phyloP scores from a whole-genome alignment of 1,140 invertebrate genomes.

The Halyomorpha halys region DNA sequence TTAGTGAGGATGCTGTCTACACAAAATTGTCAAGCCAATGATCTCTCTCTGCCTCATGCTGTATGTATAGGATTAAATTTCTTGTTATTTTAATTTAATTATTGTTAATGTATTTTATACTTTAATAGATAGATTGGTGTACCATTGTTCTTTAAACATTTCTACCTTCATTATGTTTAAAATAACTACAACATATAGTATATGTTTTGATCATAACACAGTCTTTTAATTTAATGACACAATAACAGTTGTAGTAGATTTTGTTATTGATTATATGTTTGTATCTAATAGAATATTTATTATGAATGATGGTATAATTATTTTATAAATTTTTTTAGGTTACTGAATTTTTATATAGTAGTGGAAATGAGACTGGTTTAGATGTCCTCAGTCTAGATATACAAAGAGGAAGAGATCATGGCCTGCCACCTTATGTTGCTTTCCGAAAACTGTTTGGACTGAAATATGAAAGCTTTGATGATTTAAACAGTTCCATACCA shows the following conservation, averaged over 20 bases:
- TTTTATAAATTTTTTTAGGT: neutral
- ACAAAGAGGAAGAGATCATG: slow-evolving; percentile 79
- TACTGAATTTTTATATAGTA: neutral
- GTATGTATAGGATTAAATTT: neutral
- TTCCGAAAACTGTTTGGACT: slow-evolving; percentile 65
- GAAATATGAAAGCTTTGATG: slow-evolving; percentile 56
- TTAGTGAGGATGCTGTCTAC: neutral
- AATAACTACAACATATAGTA: too few relatives aligned
- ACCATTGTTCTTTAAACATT: too few relatives aligned
- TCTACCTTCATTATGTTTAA: too few relatives aligned
- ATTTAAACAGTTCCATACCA: slow-evolving; percentile 56
- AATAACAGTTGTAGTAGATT: too few relatives aligned
- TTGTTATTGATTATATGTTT: too few relatives aligned
- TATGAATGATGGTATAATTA: too few relatives aligned
- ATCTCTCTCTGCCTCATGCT: neutral
- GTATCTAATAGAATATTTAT: too few relatives aligned
- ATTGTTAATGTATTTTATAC: too few relatives aligned
- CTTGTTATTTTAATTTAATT: too few relatives aligned
- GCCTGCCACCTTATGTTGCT: slow-evolving; percentile 63
- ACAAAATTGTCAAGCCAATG: slow-evolving; percentile 9
- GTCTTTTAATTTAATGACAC: too few relatives aligned
- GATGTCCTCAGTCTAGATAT: slow-evolving; percentile 80
- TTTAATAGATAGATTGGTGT: too few relatives aligned
- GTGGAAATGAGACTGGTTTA: slow-evolving; percentile 41
- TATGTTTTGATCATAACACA: too few relatives aligned